Evolutionary conservation across 2,888 invertebrate species (phyloP), one percentile per base, ranked within the genome.

Genomic region (Agonopterix heracliana): DNA sequence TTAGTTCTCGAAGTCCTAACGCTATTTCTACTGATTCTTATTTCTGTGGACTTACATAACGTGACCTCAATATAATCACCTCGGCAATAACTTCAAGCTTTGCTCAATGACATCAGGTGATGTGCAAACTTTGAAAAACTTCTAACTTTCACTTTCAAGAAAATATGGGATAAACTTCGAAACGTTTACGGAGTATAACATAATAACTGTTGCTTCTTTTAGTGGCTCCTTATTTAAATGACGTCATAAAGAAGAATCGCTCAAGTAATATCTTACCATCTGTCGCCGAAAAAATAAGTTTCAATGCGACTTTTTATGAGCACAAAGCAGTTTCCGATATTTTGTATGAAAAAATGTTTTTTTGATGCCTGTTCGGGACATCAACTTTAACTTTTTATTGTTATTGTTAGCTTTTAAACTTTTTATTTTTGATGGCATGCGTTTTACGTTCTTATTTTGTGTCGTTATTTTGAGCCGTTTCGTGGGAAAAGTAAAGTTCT

Each of bases 161-260:
- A 17, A 17, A 17, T 17, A 17, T 3, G 1, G 17, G 70, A 65
- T 61, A 66, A 68, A 71, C 65, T 68, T 69, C 56, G 55, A 55
- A 63, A 60, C 59, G 63, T 65, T 57, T 64, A 66, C 62, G 65
- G 46, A 40, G 40, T 42, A 47, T 45, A 46, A 47, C 49, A 52
- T 52, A 56, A 65, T 64, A 64, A 65, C 65, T 66, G 63, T 68
- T 70, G 57, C 59, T 17, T 64, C 60, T 71, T 68, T 74, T 67
- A 74, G 69, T 68, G 71, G 69, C 63, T 74, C 74, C 74, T 81
- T 80, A 82, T 78, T 81, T 78, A 81, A 84, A 83, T 80, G 73
- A 71, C 70, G 69, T 59, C 79, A 78, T 84, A 83, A 84, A 82
- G 77, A 78, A 75, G 74, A 76, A 78, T 75, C 73, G 73, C 61